These are phyloP conservation scores for Papilio gigon DNA, from an alignment of 2,888 invertebrate genomes.

Conservation along the genomic window DNA sequence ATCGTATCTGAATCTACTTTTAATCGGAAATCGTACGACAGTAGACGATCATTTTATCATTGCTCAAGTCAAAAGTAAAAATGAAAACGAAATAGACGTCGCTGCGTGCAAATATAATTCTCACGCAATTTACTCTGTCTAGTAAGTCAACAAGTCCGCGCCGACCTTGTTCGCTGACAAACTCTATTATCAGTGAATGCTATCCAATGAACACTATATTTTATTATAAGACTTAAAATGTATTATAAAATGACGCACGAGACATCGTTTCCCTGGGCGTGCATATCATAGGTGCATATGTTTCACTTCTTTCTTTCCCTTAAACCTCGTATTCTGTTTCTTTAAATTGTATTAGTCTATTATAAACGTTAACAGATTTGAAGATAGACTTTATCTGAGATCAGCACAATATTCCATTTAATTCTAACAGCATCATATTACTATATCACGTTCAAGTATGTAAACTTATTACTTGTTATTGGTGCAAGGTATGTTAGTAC, in stretches of 20 bases:
- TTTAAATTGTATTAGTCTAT: no score
- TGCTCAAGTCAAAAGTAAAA: background rate
- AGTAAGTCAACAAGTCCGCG: conserved; percentile 47
- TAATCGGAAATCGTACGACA: conserved; percentile 1
- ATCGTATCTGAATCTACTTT: background rate
- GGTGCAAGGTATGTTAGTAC: conserved; percentile 2
- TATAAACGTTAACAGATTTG: background rate
- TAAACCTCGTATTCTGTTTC: background rate
- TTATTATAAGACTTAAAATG: conserved; percentile 40
- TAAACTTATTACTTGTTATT: conserved; percentile 3
- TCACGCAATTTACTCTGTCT: conserved; percentile 43
- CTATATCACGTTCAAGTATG: no score
- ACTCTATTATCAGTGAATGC: conserved; percentile 50
- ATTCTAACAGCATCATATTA: no score
- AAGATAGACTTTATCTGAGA: background rate
- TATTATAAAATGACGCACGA: conserved; percentile 12
- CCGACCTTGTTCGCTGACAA: conserved; percentile 53
- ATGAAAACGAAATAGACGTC: background rate
- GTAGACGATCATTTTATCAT: conserved; percentile 2
- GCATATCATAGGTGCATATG: background rate
- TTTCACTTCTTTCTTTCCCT: background rate
- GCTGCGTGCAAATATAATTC: conserved; percentile 34
- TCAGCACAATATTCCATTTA: no score
- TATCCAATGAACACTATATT: conserved; percentile 40
- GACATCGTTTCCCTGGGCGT: background rate